phyloP scores from a whole-genome alignment of 2,113 vertebrate species.

The Neomonachus schauinslandi region DNA sequence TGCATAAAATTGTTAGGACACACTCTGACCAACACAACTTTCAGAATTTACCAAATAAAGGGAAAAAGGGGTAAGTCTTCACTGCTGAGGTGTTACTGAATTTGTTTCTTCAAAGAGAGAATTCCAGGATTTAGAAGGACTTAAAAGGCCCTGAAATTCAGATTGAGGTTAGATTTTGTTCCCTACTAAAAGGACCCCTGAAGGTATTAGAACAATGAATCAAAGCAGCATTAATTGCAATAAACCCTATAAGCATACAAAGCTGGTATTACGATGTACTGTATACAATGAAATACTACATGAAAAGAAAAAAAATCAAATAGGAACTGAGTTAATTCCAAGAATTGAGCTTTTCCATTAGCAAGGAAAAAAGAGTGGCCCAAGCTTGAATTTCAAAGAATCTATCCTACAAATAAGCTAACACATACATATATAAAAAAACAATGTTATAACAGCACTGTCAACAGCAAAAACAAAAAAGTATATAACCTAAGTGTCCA shows the following conservation, averaged over 20 bases:
- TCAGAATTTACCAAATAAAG: background rate
- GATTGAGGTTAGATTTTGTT: background rate
- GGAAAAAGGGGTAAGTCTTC: background rate
- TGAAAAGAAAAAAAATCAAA: background rate
- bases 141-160: background rate
- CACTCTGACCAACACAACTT: background rate
- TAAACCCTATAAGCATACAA: background rate
- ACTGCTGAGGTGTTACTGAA: background rate
- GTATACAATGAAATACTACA: background rate
- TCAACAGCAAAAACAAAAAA: background rate
- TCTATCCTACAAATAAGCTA: background rate
- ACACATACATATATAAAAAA: background rate
- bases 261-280: background rate
- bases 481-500: background rate
- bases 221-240: background rate
- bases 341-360: background rate
- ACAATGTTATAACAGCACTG: background rate
- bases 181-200: background rate
- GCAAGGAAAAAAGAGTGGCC: background rate
- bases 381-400: background rate
- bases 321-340: background rate
- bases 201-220: background rate
- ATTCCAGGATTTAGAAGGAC: background rate
- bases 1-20: background rate
- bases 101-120: background rate